Evolutionary conservation across 2,113 vertebrate genomes (phyloP).

Genomic region (Proterorhinus semilunaris): DNA sequence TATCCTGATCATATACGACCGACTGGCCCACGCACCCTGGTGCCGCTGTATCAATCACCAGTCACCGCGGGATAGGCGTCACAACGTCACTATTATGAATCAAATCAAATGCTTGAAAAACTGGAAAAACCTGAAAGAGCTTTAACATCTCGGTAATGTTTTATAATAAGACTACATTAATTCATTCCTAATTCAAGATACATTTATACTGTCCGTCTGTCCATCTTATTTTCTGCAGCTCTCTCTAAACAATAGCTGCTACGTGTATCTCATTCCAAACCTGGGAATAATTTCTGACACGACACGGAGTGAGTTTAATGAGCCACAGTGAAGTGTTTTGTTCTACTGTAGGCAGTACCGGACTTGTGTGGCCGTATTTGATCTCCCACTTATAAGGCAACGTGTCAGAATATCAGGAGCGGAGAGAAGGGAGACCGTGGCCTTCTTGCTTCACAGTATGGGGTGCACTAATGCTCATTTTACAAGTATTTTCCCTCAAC

Average conservation of each 20-base stretch:
- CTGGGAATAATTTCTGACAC: conserved; percentile 12
- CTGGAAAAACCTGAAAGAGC: too few relatives aligned
- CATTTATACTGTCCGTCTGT: too few relatives aligned
- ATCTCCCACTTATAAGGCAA: conserved; percentile 39
- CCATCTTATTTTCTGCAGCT: too few relatives aligned
- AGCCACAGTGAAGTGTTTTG: not conserved
- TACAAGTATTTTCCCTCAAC: conserved; percentile 28
- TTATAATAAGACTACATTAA: too few relatives aligned
- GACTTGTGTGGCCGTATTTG: conserved; percentile 42
- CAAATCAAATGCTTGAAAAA: too few relatives aligned
- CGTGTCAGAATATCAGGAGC: conserved; percentile 34
- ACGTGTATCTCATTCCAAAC: not conserved
- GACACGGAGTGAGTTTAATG: not conserved
- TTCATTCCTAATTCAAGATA: too few relatives aligned
- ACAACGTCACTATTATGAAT: too few relatives aligned
- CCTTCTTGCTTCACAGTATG: conserved; percentile 42
- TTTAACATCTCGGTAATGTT: too few relatives aligned
- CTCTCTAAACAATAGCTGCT: not conserved
- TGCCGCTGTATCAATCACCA: too few relatives aligned
- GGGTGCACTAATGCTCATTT: conserved; percentile 42
- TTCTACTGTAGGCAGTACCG: not conserved
- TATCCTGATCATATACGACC: too few relatives aligned
- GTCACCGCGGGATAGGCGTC: too few relatives aligned
- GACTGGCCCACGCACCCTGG: too few relatives aligned
- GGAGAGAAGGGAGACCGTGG: conserved; percentile 25